Evolutionary conservation across 2,113 vertebrate genomes (phyloP), one percentile per base, ranked within the genome.

Genomic region (Empidonax alnorum): DNA sequence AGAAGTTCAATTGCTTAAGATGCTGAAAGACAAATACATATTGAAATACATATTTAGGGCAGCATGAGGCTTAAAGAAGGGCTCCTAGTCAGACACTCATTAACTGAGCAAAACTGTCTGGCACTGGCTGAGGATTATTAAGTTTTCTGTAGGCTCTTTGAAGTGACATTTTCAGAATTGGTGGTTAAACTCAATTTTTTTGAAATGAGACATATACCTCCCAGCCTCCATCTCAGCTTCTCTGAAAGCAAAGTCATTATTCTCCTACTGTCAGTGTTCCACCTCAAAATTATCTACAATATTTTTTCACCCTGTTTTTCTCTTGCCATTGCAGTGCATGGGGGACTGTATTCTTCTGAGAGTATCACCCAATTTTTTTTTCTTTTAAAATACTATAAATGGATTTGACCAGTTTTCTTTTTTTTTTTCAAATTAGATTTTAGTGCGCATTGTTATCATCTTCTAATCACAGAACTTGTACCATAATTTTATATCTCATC

Each of bases 141-240:
- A 47, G 65, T 90, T 94, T 86, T 79, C 47, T 82, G 42, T 30
- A 83, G 94, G 39, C 67, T 93, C 47, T 95, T 94, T 91, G 78
- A 96, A 96, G 78, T 27, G 77, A 89, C 71, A 69, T 90, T 93
- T 96, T 84, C 89, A 88, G 81, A 96, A 86, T 90, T 10, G 24
- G 67, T 62, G 47, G 50, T 87, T 96, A 82, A 94, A 86, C 79
- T 84, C 12, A 66, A 66, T 96, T 89, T 90, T 90, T 91, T 77
- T 2, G 7, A 68, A n/a, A 88, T 1, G 12, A 80, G 66, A 95
- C 10, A 12, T 13, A 33, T 12, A 71, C 53, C 68, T 84, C 73
- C 52, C 46, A 91, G 81, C 33, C 52, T 82, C 68, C 76, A 69
- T 31, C 77, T 96, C 47, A 14, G 85, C 76, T 42, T 76, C 56